These are phyloP conservation scores for Bellardia bayeri DNA, from an alignment of 2,888 invertebrate genomes.

Conservation along the genomic window DNA sequence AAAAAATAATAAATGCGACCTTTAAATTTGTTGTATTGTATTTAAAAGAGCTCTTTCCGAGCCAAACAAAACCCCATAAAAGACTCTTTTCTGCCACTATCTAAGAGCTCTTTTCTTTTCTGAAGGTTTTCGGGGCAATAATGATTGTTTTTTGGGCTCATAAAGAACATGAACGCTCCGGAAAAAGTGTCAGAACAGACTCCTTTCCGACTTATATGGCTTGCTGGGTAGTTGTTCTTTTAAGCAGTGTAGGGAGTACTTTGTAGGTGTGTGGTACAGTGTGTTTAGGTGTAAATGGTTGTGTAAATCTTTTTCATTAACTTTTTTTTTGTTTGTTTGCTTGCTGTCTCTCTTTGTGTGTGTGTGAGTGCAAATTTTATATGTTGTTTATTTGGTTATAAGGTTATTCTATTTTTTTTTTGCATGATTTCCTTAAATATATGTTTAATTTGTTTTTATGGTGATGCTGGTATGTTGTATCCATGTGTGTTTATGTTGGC, in stretches of 20 bases:
- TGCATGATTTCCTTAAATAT: conserved; percentile 29
- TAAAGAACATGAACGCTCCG: too few relatives aligned
- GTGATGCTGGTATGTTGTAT: not conserved
- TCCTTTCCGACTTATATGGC: too few relatives aligned
- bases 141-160: too few relatives aligned
- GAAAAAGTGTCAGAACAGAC: too few relatives aligned
- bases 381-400: conserved; percentile 11
- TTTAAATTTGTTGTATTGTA: too few relatives aligned
- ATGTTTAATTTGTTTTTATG: conserved; percentile 39
- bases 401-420: conserved; percentile 10
- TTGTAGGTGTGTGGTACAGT: not conserved
- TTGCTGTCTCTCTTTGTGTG: not conserved
- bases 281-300: conserved; percentile 49
- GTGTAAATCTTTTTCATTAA: conserved; percentile 50
- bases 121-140: too few relatives aligned
- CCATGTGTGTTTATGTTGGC: conserved; percentile 15
- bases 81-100: too few relatives aligned
- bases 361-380: not conserved
- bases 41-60: too few relatives aligned
- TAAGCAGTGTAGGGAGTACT: not conserved
- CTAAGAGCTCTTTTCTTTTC: too few relatives aligned
- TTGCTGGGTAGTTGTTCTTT: not conserved
- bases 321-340: not conserved
- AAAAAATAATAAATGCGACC: too few relatives aligned
- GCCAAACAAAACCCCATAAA: too few relatives aligned